Percentiles rank a stretch among this genome's conserved stretches.
Evolutionary conservation across 2,113 vertebrate species (phyloP).

Genomic region (Nettapus auritus): DNA sequence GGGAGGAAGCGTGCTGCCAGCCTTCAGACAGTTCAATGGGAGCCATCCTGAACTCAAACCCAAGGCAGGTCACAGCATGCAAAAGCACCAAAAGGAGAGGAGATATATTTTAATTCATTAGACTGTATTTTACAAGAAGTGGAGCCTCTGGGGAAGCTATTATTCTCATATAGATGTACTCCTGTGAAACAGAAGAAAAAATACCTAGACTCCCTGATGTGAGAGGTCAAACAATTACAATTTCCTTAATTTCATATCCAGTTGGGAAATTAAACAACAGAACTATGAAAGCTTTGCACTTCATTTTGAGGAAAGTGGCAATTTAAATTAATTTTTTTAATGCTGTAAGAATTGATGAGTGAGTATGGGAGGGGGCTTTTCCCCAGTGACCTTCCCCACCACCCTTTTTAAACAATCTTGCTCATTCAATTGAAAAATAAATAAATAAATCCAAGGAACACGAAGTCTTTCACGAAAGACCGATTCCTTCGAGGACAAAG

Average conservation of each 20-base stretch:
- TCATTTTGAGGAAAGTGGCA: constrained; percentile 77
- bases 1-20: not conserved
- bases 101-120: constrained; percentile 61
- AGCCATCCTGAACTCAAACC: not conserved
- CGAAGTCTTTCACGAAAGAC: not conserved
- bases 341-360: constrained; percentile 73
- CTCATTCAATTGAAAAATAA: constrained; percentile 49
- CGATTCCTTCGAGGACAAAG: not conserved
- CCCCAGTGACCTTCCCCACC: constrained; percentile 32
- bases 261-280: constrained; percentile 81
- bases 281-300: constrained; percentile 74
- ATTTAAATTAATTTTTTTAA: constrained; percentile 83
- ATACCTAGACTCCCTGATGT: constrained; percentile 70
- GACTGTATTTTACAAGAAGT: constrained; percentile 18
- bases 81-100: constrained; percentile 8
- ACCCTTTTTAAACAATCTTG: constrained; percentile 42
- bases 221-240: constrained; percentile 80
- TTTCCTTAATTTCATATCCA: constrained; percentile 79
- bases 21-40: constrained; percentile 24
- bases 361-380: constrained; percentile 24
- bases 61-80: not conserved
- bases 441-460: constrained; percentile 27
- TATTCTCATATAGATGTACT: constrained; percentile 64
- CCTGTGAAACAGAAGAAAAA: constrained; percentile 64
- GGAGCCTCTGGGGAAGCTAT: constrained; percentile 52